A percentile compares a stretch with the other conserved stretches of the same genome.
Conservation (phyloP, 2,797 vertebrate genomes). For the Lateolabrax maculatus region DNA sequence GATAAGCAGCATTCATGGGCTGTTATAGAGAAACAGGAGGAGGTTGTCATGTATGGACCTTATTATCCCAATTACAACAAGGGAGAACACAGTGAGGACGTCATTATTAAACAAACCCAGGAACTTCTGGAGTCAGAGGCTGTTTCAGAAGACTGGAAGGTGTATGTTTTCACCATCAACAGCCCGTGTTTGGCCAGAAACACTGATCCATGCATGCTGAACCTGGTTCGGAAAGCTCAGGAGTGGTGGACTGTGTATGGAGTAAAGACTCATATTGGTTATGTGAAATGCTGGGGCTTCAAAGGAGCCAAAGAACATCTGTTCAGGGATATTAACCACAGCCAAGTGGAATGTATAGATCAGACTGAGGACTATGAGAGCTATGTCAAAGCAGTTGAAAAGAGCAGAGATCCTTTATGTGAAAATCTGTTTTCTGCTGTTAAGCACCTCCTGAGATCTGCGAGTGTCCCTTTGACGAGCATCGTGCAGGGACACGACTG, state of each 20-base stretch:
- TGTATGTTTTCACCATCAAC: constrained; percentile 75
- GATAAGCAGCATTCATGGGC: constrained; percentile 77
- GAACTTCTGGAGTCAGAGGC: constrained; percentile 60
- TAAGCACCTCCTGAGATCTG: constrained; percentile 37
- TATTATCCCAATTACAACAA: constrained; percentile 75
- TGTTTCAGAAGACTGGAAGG: constrained; percentile 26
- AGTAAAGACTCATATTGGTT: constrained; percentile 72
- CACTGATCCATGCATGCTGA: constrained; percentile 70
- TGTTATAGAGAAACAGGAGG: constrained; percentile 73
- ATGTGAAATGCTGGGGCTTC: constrained; percentile 75
- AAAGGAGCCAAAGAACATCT: constrained; percentile 75
- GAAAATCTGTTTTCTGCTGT: constrained; percentile 57
- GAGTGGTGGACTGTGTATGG: constrained; percentile 70
- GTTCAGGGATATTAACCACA: constrained; percentile 62
- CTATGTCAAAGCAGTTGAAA: constrained; percentile 44
- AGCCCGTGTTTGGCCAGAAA: constrained; percentile 75
- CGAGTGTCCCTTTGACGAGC: constrained; percentile 22
- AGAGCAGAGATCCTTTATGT: constrained; percentile 41
- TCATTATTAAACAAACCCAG: constrained; percentile 72
- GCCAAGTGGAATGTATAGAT: constrained; percentile 58
- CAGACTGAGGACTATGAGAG: constrained; percentile 46
- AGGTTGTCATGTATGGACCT: constrained; percentile 72
- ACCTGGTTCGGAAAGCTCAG: constrained; percentile 65
- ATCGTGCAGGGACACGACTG: constrained; percentile 39
- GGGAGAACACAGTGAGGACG: constrained; percentile 73